Evolutionary conservation across 1,140 invertebrate genomes (phyloP), one percentile per base, ranked within the genome.

Genomic region (Phenacoccus solenopsis): DNA sequence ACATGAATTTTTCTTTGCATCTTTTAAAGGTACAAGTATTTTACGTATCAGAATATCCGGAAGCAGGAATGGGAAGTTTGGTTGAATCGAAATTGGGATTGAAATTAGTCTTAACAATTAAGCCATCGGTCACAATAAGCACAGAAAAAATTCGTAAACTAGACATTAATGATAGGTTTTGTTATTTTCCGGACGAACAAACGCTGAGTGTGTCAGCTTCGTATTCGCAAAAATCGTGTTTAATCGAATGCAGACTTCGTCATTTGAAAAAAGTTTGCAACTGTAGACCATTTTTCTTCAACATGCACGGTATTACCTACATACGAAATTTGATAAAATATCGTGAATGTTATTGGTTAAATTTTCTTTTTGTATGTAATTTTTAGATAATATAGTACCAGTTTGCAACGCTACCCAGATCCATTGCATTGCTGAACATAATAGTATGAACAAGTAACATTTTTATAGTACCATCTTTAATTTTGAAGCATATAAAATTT

Each of bases 221-320:
- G 1, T 78, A 77, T 20, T 72, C 74, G 0, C 75, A 76, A 64
- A 72, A 72, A 57, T 74, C 72, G 22, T 78, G 77, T 67, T 70
- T 76, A 10, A 72, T 76, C 16, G 73, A 76, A 69, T 78, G 77
- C 35, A 67, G 76, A 27, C 72, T 76, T n/a, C 25, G 74, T n/a
- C 75, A 74, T 70, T 57, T 76, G 27, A 27, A 70, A 4, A 21
- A 74, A 68, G 67, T 72, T 7, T 78, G 77, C 32, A 69, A 71
- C n/a, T 78, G 77, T 70, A 72, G 74, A 21, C 77, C 77, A 0
- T 76, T 74, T 56, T 76, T 75, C 67, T 75, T 76, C 68, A 74
- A 74, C 27, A 71, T 32, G 30, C 30, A 32, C 30, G 30, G 30
- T 32, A 5, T 32, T 32, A 38, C 32, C 32, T 59, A 20, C 5